Conservation (phyloP, 1,140 invertebrate genomes). For the Orius insidiosus region DNA sequence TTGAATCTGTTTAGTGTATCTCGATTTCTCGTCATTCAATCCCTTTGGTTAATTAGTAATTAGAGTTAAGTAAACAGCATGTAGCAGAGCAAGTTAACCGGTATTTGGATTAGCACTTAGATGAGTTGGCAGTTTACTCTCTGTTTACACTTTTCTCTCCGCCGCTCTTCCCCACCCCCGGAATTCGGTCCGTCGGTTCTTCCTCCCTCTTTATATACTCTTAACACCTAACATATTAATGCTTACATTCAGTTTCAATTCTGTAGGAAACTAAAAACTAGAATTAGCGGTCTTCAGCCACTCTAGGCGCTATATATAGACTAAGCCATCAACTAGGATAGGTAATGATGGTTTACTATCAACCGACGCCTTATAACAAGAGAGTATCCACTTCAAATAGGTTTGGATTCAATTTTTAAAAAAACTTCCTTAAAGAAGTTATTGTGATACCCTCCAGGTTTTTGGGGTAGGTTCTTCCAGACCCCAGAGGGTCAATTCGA, state of each 20-base stretch:
- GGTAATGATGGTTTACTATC: too few relatives aligned
- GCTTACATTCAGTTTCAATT: slow-evolving; percentile 5
- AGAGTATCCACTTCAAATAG: too few relatives aligned
- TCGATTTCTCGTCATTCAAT: slow-evolving; percentile 5
- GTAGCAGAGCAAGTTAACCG: slow-evolving; percentile 2
- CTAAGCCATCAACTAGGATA: too few relatives aligned
- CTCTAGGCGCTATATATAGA: too few relatives aligned
- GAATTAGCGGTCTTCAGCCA: too few relatives aligned
- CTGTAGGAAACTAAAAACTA: too few relatives aligned
- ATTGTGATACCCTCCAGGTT: too few relatives aligned
- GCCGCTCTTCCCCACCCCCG: slow-evolving; percentile 1
- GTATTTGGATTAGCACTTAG: slow-evolving; percentile 12
- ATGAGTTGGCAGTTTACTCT: slow-evolving; percentile 9
- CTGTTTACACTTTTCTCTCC: slow-evolving; percentile 7
- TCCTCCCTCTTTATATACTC: slow-evolving; percentile 12
- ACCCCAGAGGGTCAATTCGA: too few relatives aligned
- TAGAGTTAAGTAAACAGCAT: slow-evolving; percentile 9
- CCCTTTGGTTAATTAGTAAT: slow-evolving; percentile 14
- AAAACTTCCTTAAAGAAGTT: too few relatives aligned
- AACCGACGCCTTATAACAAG: too few relatives aligned
- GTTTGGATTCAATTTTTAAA: too few relatives aligned
- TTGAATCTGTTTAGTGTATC: slow-evolving; percentile 8
- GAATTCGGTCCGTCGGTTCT: not conserved
- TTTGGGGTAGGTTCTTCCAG: too few relatives aligned
- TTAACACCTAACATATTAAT: slow-evolving; percentile 4